Conservation (phyloP, 1,140 invertebrate species). For the Globodera ellingtonae region DNA sequence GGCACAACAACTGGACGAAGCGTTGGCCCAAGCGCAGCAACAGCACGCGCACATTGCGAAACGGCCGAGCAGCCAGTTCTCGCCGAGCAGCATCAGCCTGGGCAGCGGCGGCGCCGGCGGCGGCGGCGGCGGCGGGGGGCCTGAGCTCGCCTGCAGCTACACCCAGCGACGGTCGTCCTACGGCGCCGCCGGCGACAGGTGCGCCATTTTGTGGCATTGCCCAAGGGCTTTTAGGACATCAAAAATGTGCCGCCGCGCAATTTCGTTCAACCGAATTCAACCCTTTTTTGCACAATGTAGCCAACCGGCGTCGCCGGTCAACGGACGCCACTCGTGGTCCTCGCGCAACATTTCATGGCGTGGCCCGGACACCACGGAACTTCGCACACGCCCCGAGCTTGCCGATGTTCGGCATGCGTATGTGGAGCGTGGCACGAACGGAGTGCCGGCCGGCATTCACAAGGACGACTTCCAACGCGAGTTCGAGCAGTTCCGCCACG, state of each 20-base stretch:
- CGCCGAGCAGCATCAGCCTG: conserved; percentile 17
- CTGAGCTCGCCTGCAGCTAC: neutral
- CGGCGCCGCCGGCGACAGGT: conserved; percentile 18
- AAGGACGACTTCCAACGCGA: conserved; percentile 32
- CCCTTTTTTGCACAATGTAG: neutral
- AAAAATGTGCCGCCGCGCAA: neutral
- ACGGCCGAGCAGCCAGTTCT: conserved; percentile 18
- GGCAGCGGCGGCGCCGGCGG: conserved; percentile 13
- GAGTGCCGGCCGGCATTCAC: conserved; percentile 8
- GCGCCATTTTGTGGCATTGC: neutral
- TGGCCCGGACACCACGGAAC: conserved; percentile 21
- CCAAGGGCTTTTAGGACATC: neutral
- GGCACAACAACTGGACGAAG: conserved; percentile 51
- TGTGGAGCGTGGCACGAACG: conserved; percentile 18
- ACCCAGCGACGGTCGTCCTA: conserved; percentile 21
- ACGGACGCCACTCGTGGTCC: conserved; percentile 28
- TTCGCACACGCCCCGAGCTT: conserved; percentile 21
- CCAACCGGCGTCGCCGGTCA: conserved; percentile 18
- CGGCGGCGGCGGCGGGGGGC: no score
- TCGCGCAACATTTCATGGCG: conserved; percentile 28
- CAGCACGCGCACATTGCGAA: conserved; percentile 20
- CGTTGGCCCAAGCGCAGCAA: conserved; percentile 42
- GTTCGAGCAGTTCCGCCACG: conserved; percentile 32
- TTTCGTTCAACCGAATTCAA: neutral
- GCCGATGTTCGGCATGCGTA: conserved; percentile 22